These are phyloP conservation scores for Gibbula magus DNA, from an alignment of 2,888 invertebrate genomes.

Conservation along the genomic window DNA sequence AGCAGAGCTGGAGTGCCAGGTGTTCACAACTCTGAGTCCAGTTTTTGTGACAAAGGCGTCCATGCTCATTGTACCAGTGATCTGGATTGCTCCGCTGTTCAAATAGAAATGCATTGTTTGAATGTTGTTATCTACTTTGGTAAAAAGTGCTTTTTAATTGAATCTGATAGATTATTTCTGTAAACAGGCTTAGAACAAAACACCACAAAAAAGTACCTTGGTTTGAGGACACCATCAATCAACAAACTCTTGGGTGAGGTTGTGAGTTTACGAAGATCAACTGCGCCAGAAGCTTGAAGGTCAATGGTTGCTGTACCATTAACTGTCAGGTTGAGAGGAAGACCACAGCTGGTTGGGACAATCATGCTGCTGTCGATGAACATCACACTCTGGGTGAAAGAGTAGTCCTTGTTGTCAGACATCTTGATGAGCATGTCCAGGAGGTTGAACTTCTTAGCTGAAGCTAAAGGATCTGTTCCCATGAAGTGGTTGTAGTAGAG, in stretches of 20 bases:
- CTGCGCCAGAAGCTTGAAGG: conserved; percentile 86
- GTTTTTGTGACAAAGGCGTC: conserved; percentile 87
- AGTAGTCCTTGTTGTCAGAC: conserved; percentile 83
- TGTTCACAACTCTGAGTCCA: conserved; percentile 89
- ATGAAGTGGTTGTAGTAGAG: conserved; percentile 76
- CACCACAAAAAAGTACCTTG: conserved; percentile 79
- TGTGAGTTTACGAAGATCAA: conserved; percentile 81
- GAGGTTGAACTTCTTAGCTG: conserved; percentile 74
- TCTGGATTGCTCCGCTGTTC: conserved; percentile 86
- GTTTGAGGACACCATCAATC: conserved; percentile 87
- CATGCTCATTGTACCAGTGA: conserved; percentile 89
- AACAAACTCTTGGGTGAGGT: conserved; percentile 79
- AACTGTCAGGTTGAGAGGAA: conserved; percentile 89
- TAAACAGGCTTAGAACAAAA: no score
- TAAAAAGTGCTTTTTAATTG: no score
- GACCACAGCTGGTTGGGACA: conserved; percentile 88
- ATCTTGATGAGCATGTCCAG: conserved; percentile 78
- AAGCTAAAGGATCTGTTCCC: conserved; percentile 50
- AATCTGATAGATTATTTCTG: no score
- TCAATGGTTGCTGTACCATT: conserved; percentile 91
- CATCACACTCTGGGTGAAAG: conserved; percentile 88
- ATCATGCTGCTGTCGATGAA: conserved; percentile 92
- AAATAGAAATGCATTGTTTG: no score
- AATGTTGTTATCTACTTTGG: no score
- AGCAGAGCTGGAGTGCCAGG: conserved; percentile 89